A percentile compares a stretch with the other conserved stretches of the same genome.
These are phyloP conservation scores for Bergia puertoricense DNA, from an alignment of 92 coral and sea anemone species.

Conservation along the genomic window DNA sequence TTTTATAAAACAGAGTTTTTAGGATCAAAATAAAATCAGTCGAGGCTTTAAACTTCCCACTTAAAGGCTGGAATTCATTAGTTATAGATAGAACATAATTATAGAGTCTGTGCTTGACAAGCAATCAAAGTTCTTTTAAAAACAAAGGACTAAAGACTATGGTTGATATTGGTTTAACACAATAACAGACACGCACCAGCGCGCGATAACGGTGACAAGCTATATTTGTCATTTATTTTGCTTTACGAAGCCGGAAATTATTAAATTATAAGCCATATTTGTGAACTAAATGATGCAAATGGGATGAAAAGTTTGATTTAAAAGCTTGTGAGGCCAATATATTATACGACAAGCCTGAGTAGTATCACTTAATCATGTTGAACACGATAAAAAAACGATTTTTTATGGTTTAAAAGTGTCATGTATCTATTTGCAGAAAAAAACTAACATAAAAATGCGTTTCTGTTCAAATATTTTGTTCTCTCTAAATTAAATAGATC, in stretches of 20 bases:
- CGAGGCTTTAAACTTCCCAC: neutral
- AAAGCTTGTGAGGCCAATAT: too few species aligned
- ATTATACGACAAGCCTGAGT: too few species aligned
- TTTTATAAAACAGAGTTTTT: neutral
- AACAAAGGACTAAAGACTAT: neutral
- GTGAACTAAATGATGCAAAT: too few species aligned
- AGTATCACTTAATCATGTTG: too few species aligned
- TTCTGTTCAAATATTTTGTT: too few species aligned
- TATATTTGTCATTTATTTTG: neutral
- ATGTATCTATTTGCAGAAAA: too few species aligned
- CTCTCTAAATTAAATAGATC: too few species aligned
- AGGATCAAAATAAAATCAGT: neutral
- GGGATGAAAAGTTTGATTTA: too few species aligned
- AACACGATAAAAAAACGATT: too few species aligned
- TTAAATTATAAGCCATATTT: neutral
- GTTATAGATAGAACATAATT: constrained; percentile 11
- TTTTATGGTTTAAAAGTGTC: too few species aligned
- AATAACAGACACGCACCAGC: too few species aligned
- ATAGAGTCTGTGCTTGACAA: neutral
- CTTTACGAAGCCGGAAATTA: neutral
- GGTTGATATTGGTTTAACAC: constrained; percentile 1
- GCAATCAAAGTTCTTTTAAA: constrained; percentile 16
- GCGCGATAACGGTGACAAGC: neutral
- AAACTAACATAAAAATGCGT: too few species aligned
- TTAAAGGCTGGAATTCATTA: constrained; percentile 1